These are phyloP conservation scores for Muntiacus reevesi DNA, from an alignment of 2,113 vertebrate genomes.

Conservation along the genomic window DNA sequence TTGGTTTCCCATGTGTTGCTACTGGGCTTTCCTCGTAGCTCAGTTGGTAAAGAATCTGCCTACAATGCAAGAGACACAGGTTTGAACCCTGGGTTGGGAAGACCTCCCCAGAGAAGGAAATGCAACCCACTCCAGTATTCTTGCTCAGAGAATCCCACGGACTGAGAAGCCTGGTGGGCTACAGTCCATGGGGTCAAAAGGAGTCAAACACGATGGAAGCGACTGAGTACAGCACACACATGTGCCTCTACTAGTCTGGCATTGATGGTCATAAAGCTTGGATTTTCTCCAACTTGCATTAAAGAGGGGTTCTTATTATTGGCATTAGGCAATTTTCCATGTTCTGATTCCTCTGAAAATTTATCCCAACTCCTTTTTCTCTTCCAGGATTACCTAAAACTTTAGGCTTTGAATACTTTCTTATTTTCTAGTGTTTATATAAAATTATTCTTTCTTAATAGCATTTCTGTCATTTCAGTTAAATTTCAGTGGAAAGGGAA, in stretches of 20 bases:
- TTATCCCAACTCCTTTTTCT: neutral
- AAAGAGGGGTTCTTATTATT: neutral
- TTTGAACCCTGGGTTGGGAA: neutral
- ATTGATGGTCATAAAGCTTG: neutral
- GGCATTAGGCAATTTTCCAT: neutral
- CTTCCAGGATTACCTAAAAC: neutral
- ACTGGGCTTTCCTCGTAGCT: neutral
- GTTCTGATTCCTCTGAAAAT: conserved; percentile 1
- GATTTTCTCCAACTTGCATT: neutral
- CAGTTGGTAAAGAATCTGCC: neutral
- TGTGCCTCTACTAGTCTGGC: neutral
- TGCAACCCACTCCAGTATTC: neutral
- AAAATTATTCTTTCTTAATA: neutral
- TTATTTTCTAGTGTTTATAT: neutral
- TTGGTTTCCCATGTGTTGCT: neutral
- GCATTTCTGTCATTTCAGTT: neutral
- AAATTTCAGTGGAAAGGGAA: neutral
- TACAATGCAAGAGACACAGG: neutral
- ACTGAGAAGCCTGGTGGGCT: neutral
- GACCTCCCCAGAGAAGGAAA: neutral
- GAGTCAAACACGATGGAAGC: neutral
- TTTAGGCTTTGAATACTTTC: neutral
- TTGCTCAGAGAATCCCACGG: neutral
- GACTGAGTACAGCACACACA: neutral
- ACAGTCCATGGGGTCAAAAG: neutral